phyloP scores from a whole-genome alignment of 2,888 invertebrate species.

The Pristionchus arcanus region DNA sequence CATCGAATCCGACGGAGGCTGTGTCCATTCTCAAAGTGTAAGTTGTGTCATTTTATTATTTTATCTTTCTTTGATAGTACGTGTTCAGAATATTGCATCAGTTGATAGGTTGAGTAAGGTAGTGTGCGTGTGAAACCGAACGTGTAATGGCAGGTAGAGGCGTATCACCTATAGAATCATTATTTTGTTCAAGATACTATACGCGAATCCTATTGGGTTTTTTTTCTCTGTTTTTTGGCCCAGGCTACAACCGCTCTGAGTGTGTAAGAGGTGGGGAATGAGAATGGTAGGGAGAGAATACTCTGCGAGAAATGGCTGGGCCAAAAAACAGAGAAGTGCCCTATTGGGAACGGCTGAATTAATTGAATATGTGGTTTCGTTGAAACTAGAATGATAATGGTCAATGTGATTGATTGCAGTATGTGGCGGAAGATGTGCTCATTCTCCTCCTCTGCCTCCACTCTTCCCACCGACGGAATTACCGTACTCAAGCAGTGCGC shows the following conservation, averaged over 20 bases:
- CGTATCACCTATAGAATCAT: too few relatives aligned
- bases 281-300: too few relatives aligned
- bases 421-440: conserved; percentile 74
- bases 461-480: conserved; percentile 38
- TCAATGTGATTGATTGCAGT: conserved; percentile 55
- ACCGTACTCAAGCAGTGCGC: conserved; percentile 49
- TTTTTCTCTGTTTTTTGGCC: too few relatives aligned
- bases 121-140: not conserved
- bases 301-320: too few relatives aligned
- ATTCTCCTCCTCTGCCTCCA: conserved; percentile 63
- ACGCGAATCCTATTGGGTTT: too few relatives aligned
- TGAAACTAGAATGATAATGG: not conserved
- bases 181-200: too few relatives aligned
- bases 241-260: too few relatives aligned
- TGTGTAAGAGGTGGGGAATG: too few relatives aligned
- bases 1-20: conserved; percentile 61
- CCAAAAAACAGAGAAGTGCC: too few relatives aligned
- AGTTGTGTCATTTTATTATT: not conserved
- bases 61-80: too few relatives aligned
- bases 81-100: not conserved
- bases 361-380: not conserved
- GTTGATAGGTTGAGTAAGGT: not conserved
- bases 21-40: conserved; percentile 62
- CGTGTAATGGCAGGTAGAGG: not conserved
- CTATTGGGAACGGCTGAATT: not conserved